Base-by-base conservation (phyloP, 2,113 vertebrate species). In the Falcunculus frontatus region DNA sequence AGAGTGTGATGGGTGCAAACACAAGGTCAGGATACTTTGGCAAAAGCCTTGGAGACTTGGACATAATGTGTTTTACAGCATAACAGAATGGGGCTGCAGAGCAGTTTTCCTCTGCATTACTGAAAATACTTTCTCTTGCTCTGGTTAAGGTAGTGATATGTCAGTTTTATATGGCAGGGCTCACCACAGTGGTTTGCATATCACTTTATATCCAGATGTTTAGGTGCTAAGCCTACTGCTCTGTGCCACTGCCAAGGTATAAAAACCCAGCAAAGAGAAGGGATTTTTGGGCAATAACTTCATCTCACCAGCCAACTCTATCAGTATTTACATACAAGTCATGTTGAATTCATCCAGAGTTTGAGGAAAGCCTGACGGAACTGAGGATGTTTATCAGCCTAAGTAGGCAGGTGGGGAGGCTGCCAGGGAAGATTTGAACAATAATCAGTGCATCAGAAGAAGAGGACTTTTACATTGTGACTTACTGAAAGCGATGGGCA, bases 161-260 rank as follows among this genome's bases (percentile, higher is more conserved):
- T 79, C 85, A 70, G 67, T 81, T 96, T 92, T 84, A 37, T 78
- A 81, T 46, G 47, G 33, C 79, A 74, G 19, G 4, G 44, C 60
- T 88, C 29, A 75, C 60, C 52, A 64, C 44, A 44, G 60, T 52
- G 79, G 49, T 82, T 92, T 84, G 47, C 52, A 35, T 87, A 50
- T 86, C 60, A 75, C 44, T 89, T 93, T 87, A 50, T 49, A 72
- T 62, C 91, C 92, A 96, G 90, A 86, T 84, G 79, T 86, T 91
- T 67, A 84, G 75, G 44, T 85, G 52, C 68, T 93, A 63, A 85
- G 47, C 63, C 63, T 80, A 67, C 79, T 81, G 72, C 77, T 95
- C 79, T 60, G 75, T 69, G 63, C 59, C 55, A 52, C 37, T 84
- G 75, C 75, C 63, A 70, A 80, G 55, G 60, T 63, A 37, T 88